A percentile compares a stretch with the other conserved stretches of the same genome.
Conservation (phyloP, 2,797 vertebrate species). For the Paratrypauchen microcephalus region DNA sequence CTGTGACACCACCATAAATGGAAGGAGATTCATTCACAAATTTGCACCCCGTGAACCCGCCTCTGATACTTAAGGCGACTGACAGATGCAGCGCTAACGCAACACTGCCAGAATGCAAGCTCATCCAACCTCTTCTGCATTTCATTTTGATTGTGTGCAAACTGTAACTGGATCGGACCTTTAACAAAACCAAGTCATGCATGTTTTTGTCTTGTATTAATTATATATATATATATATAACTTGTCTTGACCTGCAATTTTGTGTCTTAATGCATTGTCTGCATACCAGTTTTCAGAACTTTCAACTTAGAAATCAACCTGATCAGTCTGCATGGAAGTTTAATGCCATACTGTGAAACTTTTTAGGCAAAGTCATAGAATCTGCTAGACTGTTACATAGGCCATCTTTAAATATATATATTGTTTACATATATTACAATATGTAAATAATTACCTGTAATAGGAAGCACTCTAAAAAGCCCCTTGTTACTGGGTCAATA, state of each 20-base stretch:
- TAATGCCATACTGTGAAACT: no score
- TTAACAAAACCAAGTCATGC: neutral
- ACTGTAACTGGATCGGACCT: neutral
- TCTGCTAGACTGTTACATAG: no score
- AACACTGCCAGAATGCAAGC: neutral
- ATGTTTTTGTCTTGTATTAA: neutral
- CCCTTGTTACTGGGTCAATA: no score
- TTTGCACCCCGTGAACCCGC: conserved; percentile 45
- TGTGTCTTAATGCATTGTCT: neutral
- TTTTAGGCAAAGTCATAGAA: no score
- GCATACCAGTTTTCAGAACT: neutral
- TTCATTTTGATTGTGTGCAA: conserved; percentile 7
- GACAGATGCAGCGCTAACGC: conserved; percentile 16
- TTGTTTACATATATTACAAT: no score
- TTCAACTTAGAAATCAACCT: no score
- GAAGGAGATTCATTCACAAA: conserved; percentile 72
- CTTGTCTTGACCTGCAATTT: neutral
- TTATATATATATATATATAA: neutral
- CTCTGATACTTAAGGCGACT: conserved; percentile 16
- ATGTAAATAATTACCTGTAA: no score
- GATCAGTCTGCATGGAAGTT: no score
- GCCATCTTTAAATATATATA: no score
- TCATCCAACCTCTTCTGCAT: neutral
- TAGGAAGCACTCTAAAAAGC: no score
- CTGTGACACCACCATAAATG: conserved; percentile 55